Base-by-base conservation (phyloP, 1,140 invertebrate genomes). In the Heliconius congener region DNA sequence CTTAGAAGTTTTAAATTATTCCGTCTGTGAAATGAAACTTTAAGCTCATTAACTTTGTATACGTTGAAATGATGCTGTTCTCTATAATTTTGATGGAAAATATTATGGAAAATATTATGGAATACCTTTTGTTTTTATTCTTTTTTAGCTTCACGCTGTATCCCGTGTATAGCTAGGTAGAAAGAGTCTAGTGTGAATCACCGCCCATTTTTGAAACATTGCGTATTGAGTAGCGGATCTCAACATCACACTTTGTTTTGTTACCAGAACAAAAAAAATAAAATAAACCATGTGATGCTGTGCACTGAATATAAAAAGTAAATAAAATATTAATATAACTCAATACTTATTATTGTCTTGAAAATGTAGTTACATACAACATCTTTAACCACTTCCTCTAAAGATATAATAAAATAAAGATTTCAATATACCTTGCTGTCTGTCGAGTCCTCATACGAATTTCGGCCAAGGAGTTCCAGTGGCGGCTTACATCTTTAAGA, bases 381-480 rank as follows among this genome's bases (percentile, higher is more conserved):
- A 13, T 42, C 3, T 46, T 57, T n/a, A 8, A 9, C 2, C 8
- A 57, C 55, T 57, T 57, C n/a, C 55, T 57, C n/a, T 8, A 23
- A 23, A 3, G 8, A 1, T 11, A 9, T 23, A 23, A n/a, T 57
- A 30, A 16, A 66, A 66, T 30, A 66, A 66, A 66, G 9, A 23
- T 60, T 66, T 5, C 27, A 8, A 8, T 66, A n/a, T 30, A 66
- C 9, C 27, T 66, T 16, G 60, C 27, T 16, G 60, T 16, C 60
- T 23, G 23, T 66, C 4, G 27, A 66, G 9, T 30, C 60, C 27
- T 16, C 13, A 3, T 0, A 66, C 27, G 13, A 16, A 66, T 27
- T 66, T 27, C 23, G 60, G 60, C 23, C 60, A 66, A 66, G 60
- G 60, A 66, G 60, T 23, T 66, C 60, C 27, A 66, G 60, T 66